Conservation (phyloP, 1,140 invertebrate genomes). For the Odontomachus brunneus region DNA sequence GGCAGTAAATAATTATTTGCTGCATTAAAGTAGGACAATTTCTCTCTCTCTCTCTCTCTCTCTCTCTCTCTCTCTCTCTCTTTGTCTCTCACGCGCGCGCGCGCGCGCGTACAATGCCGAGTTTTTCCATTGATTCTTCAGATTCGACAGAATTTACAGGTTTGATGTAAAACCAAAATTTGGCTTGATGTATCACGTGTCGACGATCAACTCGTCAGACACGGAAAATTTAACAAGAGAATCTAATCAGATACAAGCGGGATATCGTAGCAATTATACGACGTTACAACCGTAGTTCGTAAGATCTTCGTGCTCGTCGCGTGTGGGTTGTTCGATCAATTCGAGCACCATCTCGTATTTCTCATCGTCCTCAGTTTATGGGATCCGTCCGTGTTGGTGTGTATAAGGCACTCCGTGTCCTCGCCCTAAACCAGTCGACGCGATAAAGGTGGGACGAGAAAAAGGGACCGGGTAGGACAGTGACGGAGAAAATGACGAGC, state of each 20-base stretch:
- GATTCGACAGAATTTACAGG: no score
- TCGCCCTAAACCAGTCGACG: conserved; percentile 61
- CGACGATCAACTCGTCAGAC: background rate
- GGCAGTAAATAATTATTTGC: no score
- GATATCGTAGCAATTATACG: no score
- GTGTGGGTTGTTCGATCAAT: conserved; percentile 2
- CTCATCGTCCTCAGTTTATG: conserved; percentile 56
- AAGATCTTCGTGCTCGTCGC: background rate
- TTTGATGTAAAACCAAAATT: no score
- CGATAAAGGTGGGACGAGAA: conserved; percentile 20
- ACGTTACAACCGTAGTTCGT: background rate
- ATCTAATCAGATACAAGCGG: background rate
- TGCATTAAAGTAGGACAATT: no score
- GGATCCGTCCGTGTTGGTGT: conserved; percentile 5
- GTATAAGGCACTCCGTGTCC: conserved; percentile 54
- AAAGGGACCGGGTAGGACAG: conserved; percentile 31
- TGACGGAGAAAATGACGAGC: conserved; percentile 69
- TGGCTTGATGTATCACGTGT: background rate
- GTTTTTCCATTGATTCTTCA: no score
- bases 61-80: no score
- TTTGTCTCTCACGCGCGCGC: no score
- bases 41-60: no score
- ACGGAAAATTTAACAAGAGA: background rate
- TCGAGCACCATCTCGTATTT: conserved; percentile 24
- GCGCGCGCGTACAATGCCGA: no score